Evolutionary conservation across 2,797 vertebrate species (phyloP), one percentile per base, ranked within the genome.

Genomic region (Bradypodion pumilum): DNA sequence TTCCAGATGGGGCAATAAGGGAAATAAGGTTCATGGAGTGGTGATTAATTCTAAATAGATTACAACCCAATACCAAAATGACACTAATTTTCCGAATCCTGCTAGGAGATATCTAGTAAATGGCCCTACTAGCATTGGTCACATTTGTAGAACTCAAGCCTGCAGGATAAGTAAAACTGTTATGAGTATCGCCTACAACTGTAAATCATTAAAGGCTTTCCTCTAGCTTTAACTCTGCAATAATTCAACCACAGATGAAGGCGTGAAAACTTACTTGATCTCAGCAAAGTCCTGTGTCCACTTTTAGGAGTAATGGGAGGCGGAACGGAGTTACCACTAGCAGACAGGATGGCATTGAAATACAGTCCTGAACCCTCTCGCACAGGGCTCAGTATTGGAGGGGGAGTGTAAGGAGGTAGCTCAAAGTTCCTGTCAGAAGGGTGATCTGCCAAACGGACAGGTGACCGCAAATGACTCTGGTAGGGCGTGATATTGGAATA

Each of bases 391-490:
- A 99, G 98, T 95, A 99, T 99, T 1, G 98, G 99, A 0, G 99
- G 99, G 0, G 99, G 98, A 0, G 99, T 99, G 94, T 99, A 99
- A 37, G 98, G 99, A 10, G 99, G 99, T 85, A 99, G 95, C 88
- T 97, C 96, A 80, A 99, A 97, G 92, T 95, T 97, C 83, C 94
- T 92, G 1, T 97, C 96, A 0, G 94, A 87, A 5, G 97, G 96
- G 93, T 98, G 97, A 89, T 99, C 99, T 0, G 95, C 94, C 10
- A 98, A 95, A 60, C 98, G 97, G 12, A 99, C 97, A 0, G 99
- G 99, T 0, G 99, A 99, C 42, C 99, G 97, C 1, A 99, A 96
- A 94, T 99, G 98, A 94, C 98, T 99, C 96, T 99, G 98, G 95
- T 98, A 99, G 0, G 98, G 96, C 0, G 98, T 99, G 94, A 99